Conservation (phyloP, 2,888 invertebrate genomes). For the Torymus tubicola region DNA sequence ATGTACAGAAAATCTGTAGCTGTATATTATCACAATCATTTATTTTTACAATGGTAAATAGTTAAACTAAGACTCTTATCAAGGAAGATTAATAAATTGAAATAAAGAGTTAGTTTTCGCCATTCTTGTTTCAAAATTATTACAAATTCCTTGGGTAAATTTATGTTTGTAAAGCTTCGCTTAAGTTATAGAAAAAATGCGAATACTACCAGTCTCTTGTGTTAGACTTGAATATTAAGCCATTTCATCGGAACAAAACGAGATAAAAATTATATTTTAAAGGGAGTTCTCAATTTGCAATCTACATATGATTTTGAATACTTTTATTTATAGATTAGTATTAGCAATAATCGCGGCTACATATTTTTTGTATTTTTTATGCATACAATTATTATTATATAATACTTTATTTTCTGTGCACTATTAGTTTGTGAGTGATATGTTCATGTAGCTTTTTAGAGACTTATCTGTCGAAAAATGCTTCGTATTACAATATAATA, state of each 20-base stretch:
- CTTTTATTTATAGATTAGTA: constrained; percentile 29
- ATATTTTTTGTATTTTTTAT: constrained; percentile 35
- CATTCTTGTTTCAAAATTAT: constrained; percentile 17
- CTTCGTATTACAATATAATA: too few species aligned
- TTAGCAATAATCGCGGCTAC: constrained; percentile 40
- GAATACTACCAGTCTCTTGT: constrained; percentile 50
- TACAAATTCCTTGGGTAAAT: constrained; percentile 27
- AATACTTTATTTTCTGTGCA: constrained; percentile 8
- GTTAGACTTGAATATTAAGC: constrained; percentile 42
- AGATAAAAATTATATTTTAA: constrained; percentile 2
- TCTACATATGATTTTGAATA: background rate
- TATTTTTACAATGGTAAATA: constrained; percentile 46
- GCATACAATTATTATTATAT: constrained; percentile 10
- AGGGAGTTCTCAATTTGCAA: background rate
- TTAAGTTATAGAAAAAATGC: constrained; percentile 30
- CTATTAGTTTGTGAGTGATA: constrained; percentile 43
- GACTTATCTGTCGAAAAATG: background rate
- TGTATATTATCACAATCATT: constrained; percentile 55
- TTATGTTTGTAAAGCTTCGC: constrained; percentile 48
- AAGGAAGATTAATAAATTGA: constrained; percentile 22
- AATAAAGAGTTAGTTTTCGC: constrained; percentile 24
- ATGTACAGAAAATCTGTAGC: constrained; percentile 53
- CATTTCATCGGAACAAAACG: constrained; percentile 5
- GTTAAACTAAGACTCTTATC: constrained; percentile 32
- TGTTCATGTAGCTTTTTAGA: constrained; percentile 40